Evolutionary conservation across 2,797 vertebrate genomes (phyloP).

Genomic region (Periophthalmus magnuspinnatus): DNA sequence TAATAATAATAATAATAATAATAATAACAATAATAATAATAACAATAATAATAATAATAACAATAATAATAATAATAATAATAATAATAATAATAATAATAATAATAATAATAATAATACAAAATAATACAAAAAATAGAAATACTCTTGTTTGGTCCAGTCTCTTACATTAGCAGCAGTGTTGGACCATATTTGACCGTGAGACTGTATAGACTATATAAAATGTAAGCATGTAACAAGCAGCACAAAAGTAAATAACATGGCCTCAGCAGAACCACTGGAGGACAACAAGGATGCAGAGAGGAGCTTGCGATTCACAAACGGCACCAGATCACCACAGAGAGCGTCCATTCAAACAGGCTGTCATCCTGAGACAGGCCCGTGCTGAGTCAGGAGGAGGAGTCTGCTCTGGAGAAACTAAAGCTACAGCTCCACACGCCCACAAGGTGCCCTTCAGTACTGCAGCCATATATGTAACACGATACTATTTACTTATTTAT

Average conservation of each 20-base stretch:
- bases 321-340: background rate
- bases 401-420: background rate
- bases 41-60: no score
- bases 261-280: slow-evolving; percentile 24
- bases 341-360: slow-evolving; percentile 1
- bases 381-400: slow-evolving; percentile 23
- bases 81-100: no score
- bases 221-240: background rate
- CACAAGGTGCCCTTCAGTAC: slow-evolving; percentile 2
- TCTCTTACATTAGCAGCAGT: background rate
- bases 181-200: no score
- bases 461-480: background rate
- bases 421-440: background rate
- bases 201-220: background rate
- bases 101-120: no score
- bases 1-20: no score
- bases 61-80: no score
- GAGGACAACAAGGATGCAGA: slow-evolving; percentile 28
- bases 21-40: no score
- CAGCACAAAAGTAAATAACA: slow-evolving; percentile 7
- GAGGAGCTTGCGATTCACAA: slow-evolving; percentile 7
- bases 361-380: slow-evolving; percentile 25
- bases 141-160: no score
- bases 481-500: background rate
- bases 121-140: no score